These are phyloP conservation scores for Rhombomys opimus DNA, from an alignment of 2,113 vertebrate species.

Conservation along the genomic window DNA sequence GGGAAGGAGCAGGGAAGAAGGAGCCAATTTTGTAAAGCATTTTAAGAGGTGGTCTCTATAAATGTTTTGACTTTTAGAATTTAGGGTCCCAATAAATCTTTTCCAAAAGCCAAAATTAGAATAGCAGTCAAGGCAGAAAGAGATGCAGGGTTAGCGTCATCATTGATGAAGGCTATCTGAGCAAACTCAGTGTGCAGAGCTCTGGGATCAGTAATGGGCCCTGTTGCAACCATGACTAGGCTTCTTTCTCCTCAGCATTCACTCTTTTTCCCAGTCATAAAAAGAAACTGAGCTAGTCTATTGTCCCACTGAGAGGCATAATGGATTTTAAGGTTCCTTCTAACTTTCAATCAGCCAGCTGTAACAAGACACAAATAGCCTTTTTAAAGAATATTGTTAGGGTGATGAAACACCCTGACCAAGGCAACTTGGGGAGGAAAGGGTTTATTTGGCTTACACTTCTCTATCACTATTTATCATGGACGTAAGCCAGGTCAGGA, in stretches of 20 bases:
- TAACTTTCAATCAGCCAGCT: background rate
- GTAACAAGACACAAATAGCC: conserved; percentile 13
- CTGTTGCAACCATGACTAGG: background rate
- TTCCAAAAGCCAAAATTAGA: background rate
- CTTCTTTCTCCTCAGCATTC: background rate
- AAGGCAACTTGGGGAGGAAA: background rate
- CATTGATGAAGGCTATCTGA: background rate
- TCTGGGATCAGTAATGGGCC: background rate
- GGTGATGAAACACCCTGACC: background rate
- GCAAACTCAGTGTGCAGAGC: background rate
- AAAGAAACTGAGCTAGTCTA: background rate
- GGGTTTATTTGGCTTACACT: background rate
- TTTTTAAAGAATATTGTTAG: background rate
- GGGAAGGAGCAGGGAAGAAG: background rate
- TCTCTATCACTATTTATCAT: background rate
- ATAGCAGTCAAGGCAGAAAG: background rate
- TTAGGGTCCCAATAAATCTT: background rate
- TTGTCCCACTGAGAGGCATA: background rate
- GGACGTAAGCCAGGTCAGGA: background rate
- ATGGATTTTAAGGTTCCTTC: background rate
- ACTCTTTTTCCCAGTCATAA: background rate
- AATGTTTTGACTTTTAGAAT: conserved; percentile 33
- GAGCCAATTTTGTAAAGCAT: background rate
- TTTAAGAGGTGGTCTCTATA: background rate
- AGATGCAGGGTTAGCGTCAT: background rate